Evolutionary conservation across 2,113 vertebrate species (phyloP).

Genomic region (Terrapene triunguis): DNA sequence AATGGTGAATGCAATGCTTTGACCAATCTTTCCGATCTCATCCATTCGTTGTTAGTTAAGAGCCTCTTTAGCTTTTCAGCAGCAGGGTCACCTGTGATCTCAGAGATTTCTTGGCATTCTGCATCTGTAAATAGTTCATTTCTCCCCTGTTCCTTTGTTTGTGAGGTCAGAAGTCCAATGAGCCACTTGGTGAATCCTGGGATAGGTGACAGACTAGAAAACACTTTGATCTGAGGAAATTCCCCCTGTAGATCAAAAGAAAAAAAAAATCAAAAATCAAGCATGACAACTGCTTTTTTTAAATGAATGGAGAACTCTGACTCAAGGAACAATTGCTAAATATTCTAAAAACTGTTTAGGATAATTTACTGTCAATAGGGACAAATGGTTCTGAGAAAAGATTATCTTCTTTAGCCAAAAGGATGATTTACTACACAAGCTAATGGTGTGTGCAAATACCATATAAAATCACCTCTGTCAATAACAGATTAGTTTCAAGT

Average conservation of each 20-base stretch:
- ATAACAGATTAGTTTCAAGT: neutral
- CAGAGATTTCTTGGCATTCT: slow-evolving; percentile 85
- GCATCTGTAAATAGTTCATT: slow-evolving; percentile 85
- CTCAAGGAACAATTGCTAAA: neutral
- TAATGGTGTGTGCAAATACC: neutral
- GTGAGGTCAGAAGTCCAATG: slow-evolving; percentile 85
- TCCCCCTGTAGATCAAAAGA: slow-evolving; percentile 85
- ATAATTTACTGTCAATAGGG: neutral
- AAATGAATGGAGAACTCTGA: neutral
- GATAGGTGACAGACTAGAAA: slow-evolving; percentile 96
- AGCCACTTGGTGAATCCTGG: slow-evolving; percentile 96
- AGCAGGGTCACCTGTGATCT: slow-evolving; percentile 73
- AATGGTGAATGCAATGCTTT: slow-evolving; percentile 80
- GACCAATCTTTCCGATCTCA: slow-evolving; percentile 82
- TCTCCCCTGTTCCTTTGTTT: slow-evolving; percentile 82
- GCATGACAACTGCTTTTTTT: neutral
- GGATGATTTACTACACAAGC: neutral
- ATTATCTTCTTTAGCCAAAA: neutral
- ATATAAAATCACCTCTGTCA: neutral
- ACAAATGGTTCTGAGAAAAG: neutral
- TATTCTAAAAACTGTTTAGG: neutral
- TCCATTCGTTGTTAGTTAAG: slow-evolving; percentile 88
- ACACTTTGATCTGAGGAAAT: slow-evolving; percentile 89
- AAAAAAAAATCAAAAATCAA: neutral
- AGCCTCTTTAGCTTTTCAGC: slow-evolving; percentile 85